Evolutionary conservation across 53 echinoderm and acorn worm genomes (phyloP).

Genomic region (Actinopyga echinites): DNA sequence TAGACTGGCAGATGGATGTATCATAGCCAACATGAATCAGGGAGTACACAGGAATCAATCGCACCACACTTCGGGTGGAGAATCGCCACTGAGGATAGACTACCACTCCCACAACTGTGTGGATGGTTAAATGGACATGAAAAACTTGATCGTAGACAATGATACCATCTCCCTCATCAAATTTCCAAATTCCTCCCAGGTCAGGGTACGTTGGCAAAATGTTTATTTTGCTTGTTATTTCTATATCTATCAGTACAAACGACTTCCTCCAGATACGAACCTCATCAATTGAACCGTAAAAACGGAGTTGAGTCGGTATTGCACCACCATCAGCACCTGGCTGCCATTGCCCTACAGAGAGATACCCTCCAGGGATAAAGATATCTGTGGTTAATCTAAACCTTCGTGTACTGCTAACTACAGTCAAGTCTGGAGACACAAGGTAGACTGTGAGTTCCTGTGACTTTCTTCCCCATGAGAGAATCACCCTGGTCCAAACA

Average conservation of each 20-base stretch:
- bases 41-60: slow-evolving; percentile 57
- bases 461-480: slow-evolving; percentile 63
- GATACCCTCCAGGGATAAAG: slow-evolving; percentile 65
- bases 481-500: slow-evolving; percentile 69
- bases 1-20: slow-evolving; percentile 16
- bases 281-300: slow-evolving; percentile 75
- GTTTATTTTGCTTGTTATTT: slow-evolving; percentile 53
- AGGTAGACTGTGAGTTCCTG: slow-evolving; percentile 50
- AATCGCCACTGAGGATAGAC: slow-evolving; percentile 71
- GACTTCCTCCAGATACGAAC: slow-evolving; percentile 75
- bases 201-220: slow-evolving; percentile 30
- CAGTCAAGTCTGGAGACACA: slow-evolving; percentile 32
- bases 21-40: slow-evolving; percentile 11
- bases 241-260: slow-evolving; percentile 37
- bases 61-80: slow-evolving; percentile 57
- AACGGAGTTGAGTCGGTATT: slow-evolving; percentile 39
- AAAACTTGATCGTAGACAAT: slow-evolving; percentile 58
- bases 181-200: slow-evolving; percentile 76
- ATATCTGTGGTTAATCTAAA: slow-evolving; percentile 28
- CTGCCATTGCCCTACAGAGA: slow-evolving; percentile 77
- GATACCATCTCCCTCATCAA: slow-evolving; percentile 80
- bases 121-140: slow-evolving; percentile 52
- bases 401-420: slow-evolving; percentile 30
- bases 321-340: slow-evolving; percentile 56
- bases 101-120: slow-evolving; percentile 41